Evolutionary conservation across 37 sponge, comb jelly and placozoan species (phyloP).

Genomic region (Halichondria panicea): DNA sequence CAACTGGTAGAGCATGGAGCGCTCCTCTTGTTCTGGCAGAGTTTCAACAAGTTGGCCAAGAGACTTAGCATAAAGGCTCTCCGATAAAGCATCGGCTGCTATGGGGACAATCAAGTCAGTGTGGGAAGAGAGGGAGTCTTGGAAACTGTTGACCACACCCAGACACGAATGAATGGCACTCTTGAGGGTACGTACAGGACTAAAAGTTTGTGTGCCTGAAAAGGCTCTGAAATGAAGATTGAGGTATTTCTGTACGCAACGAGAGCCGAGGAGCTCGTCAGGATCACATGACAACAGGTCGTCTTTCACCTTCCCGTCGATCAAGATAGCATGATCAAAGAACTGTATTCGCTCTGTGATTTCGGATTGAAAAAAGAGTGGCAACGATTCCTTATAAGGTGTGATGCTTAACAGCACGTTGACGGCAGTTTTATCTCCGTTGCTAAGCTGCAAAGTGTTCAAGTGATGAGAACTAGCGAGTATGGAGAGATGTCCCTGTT

Average conservation of each 20-base stretch:
- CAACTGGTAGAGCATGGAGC: no score
- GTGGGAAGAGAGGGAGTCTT: no score
- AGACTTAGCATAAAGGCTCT: no score
- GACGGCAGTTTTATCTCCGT: conserved; percentile 34
- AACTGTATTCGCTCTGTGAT: conserved; percentile 31
- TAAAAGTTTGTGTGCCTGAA: conserved; percentile 50
- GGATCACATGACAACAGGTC: conserved; percentile 16
- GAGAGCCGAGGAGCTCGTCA: conserved; percentile 7
- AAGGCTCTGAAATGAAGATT: conserved; percentile 45
- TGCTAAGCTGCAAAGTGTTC: conserved; percentile 17
- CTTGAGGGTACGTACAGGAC: conserved; percentile 56
- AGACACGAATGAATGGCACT: conserved; percentile 45
- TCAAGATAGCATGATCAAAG: conserved; percentile 30
- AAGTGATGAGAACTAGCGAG: neutral
- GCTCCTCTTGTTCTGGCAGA: no score
- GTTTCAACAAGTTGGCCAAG: no score
- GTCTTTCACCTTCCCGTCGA: conserved; percentile 30
- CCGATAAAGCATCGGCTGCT: no score
- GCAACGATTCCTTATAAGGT: conserved; percentile 25
- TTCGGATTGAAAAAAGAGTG: conserved; percentile 42
- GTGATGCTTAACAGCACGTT: no score
- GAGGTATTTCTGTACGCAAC: conserved; percentile 31
- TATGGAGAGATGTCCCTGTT: conserved; percentile 21
- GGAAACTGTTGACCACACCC: no score
- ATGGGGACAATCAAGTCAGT: no score